Conservation (phyloP, 2,797 vertebrate species). For the Synaphobranchus kaupii region DNA sequence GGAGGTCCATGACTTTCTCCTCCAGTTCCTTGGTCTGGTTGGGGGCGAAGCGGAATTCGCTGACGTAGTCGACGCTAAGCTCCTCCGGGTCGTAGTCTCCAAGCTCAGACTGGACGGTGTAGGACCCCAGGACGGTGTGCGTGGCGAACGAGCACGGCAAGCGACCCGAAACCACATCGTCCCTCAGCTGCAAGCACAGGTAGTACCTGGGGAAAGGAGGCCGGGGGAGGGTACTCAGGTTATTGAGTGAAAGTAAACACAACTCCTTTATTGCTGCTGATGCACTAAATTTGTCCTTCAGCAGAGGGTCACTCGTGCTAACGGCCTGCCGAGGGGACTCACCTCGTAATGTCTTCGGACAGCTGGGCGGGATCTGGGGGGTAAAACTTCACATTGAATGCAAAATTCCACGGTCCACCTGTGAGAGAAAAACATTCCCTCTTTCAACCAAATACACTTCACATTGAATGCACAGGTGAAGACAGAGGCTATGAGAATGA, state of each 20-base stretch:
- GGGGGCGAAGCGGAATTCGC: constrained; percentile 90
- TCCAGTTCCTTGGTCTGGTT: constrained; percentile 96
- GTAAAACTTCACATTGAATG: constrained; percentile 98
- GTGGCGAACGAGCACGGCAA: constrained; percentile 96
- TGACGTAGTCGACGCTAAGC: constrained; percentile 85
- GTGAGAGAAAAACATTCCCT: constrained; percentile 43
- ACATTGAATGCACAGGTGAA: not conserved
- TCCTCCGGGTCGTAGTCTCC: constrained; percentile 93
- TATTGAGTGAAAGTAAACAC: not conserved
- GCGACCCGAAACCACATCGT: constrained; percentile 91
- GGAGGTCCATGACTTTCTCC: constrained; percentile 93
- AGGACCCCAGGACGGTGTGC: constrained; percentile 89
- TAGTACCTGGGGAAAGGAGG: constrained; percentile 80
- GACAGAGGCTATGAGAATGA: not conserved
- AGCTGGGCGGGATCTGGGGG: constrained; percentile 94
- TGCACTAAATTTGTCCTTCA: not conserved
- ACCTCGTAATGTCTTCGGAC: constrained; percentile 97
- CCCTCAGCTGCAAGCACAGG: constrained; percentile 91
- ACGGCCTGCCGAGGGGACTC: constrained; percentile 11
- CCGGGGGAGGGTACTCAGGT: not conserved
- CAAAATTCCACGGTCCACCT: constrained; percentile 95
- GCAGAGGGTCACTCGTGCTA: not conserved
- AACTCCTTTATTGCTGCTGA: not conserved
- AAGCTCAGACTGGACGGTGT: constrained; percentile 91
- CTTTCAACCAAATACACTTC: not conserved